Evolutionary conservation across 1,140 invertebrate genomes (phyloP), one percentile per base, ranked within the genome.

Genomic region (Drosophila pruinosa): DNA sequence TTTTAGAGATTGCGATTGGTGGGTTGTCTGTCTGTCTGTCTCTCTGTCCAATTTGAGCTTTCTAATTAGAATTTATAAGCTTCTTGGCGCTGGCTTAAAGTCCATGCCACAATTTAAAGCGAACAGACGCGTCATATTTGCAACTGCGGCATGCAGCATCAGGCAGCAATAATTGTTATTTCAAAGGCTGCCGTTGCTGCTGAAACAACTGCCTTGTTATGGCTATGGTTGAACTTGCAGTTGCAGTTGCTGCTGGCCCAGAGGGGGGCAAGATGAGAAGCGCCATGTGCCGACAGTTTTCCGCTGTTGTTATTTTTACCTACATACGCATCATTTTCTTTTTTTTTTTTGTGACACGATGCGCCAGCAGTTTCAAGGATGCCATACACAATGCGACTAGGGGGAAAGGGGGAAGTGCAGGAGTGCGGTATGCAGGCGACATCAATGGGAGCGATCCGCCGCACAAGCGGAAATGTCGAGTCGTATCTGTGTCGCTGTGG

Each of bases 391-490:
- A 26, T 10, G 26, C 53, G 26, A 72, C 26, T 54, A 53, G 24
- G 31, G 22, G 48, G 28, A 24, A 34, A 15, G 28, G 34, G 50
- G 19, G 43, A 28, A 50, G 26, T 1, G 21, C 4, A 17, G 1
- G 19, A 14, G 22, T 7, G 7, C 21, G 8, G 39, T 6, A 38
- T n/a, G 78, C 38, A 62, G 56, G 70, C 78, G 65, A 72, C 79
- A 83, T 83, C 75, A 78, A 83, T 83, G 79, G 68, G 68, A 74
- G 61, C 71, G 75, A 78, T 74, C 54, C 52, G 53, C 54, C 63
- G 72, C 67, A 85, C 72, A 72, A 88, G 68, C 76, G 80, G 85
- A 89, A 83, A 89, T 81, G 82, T 89, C 78, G 77, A 85, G 65
- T 68, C 78, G 70, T 86, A 86, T 86, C 80, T 86, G 80, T 89